A percentile compares a stretch with the other conserved stretches of the same genome.
Evolutionary conservation across 2,113 vertebrate genomes (phyloP).

Genomic region (Lanius ludovicianus): DNA sequence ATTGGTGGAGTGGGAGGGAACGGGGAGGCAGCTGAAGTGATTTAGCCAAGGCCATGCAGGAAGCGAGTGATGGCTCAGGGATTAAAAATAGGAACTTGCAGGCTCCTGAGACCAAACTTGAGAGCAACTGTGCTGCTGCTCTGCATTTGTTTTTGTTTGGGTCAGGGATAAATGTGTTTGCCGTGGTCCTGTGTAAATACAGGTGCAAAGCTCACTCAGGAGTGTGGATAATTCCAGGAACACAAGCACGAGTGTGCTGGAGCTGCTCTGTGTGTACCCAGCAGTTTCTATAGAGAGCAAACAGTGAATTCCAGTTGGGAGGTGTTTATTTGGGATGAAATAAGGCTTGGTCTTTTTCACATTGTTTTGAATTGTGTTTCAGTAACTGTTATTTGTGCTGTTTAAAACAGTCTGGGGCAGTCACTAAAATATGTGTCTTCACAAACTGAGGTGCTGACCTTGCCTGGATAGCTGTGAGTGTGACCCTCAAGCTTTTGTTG

Average conservation of each 20-base stretch:
- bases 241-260: background rate
- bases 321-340: background rate
- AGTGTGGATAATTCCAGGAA: background rate
- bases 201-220: background rate
- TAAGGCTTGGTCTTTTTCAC: rapidly evolving
- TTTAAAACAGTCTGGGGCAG: background rate
- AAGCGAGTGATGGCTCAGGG: background rate
- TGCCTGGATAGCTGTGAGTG: background rate
- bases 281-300: background rate
- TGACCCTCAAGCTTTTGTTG: rapidly evolving
- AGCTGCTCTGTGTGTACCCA: background rate
- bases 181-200: background rate
- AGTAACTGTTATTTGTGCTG: background rate
- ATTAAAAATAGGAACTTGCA: background rate
- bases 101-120: background rate
- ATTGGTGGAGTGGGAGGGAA: background rate
- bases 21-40: background rate
- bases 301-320: rapidly evolving
- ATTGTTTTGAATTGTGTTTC: background rate
- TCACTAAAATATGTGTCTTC: background rate
- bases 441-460: background rate
- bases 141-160: background rate
- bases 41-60: background rate
- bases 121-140: background rate
- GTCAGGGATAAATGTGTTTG: background rate